Conservation (phyloP, 2,888 invertebrate genomes). For the Teleogryllus oceanicus region DNA sequence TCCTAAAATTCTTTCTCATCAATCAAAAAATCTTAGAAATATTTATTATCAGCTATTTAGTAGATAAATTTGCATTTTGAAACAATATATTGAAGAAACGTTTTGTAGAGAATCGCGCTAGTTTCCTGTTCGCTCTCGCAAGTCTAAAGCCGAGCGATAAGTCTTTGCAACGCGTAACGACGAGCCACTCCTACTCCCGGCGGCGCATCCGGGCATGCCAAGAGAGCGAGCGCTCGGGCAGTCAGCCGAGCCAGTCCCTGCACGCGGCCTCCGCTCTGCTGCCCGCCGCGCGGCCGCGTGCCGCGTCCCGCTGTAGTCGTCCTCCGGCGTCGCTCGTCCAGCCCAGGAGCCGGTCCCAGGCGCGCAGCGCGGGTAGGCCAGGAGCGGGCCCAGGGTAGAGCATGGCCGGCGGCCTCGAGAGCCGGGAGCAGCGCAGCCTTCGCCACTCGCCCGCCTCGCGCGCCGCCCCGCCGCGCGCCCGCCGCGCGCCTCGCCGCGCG, state of each 20-base stretch:
- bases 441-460: slow-evolving; percentile 10
- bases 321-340: slow-evolving; percentile 2
- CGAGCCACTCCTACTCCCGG: neutral
- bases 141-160: neutral
- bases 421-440: slow-evolving; percentile 18
- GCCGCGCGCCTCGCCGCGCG: neutral
- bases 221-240: neutral
- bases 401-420: slow-evolving; percentile 18
- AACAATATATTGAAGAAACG: neutral
- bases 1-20: neutral
- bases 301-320: neutral
- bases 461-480: slow-evolving; percentile 1
- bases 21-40: neutral
- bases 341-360: slow-evolving; percentile 18
- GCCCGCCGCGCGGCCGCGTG: neutral
- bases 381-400: slow-evolving; percentile 18
- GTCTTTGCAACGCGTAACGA: neutral
- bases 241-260: neutral
- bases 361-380: slow-evolving; percentile 18
- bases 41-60: neutral
- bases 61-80: neutral
- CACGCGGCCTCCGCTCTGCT: neutral
- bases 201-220: neutral
- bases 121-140: neutral
- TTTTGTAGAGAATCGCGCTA: neutral